Conservation (phyloP, 2,888 invertebrate genomes). For the Magallana nippona region DNA sequence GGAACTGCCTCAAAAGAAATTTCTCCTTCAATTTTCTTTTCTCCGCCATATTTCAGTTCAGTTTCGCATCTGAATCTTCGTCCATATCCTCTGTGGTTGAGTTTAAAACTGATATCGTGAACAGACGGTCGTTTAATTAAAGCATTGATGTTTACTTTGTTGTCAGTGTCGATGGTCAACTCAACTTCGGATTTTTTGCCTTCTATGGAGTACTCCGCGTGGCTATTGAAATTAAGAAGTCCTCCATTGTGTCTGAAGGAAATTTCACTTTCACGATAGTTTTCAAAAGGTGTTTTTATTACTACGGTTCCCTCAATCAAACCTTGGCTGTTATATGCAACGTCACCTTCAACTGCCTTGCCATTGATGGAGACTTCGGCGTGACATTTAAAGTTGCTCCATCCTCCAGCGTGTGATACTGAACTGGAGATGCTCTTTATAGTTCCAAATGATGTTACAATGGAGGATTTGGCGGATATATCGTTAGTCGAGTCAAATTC, state of each 20-base stretch:
- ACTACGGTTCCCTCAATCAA: slow-evolving; percentile 11
- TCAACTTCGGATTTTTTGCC: slow-evolving; percentile 39
- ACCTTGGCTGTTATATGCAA: not conserved
- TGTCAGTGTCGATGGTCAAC: slow-evolving; percentile 3
- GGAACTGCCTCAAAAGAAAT: slow-evolving; percentile 44
- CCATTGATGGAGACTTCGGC: slow-evolving; percentile 38
- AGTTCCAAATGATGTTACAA: slow-evolving; percentile 40
- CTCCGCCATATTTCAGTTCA: slow-evolving; percentile 46
- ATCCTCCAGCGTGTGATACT: slow-evolving; percentile 23
- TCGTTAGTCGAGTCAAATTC: slow-evolving; percentile 38
- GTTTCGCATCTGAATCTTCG: slow-evolving; percentile 19
- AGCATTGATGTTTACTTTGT: slow-evolving; percentile 9
- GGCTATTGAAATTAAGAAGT: slow-evolving; percentile 43
- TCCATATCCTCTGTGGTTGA: slow-evolving; percentile 27
- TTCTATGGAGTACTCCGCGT: slow-evolving; percentile 41
- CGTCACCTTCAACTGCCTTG: slow-evolving; percentile 29
- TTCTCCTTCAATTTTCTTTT: slow-evolving; percentile 47
- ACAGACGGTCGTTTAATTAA: slow-evolving; percentile 31
- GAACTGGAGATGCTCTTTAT: slow-evolving; percentile 15
- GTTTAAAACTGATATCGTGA: slow-evolving; percentile 33
- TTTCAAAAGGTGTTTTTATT: slow-evolving; percentile 42
- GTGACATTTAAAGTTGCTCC: slow-evolving; percentile 34
- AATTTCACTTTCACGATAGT: not conserved
- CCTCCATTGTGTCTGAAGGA: slow-evolving; percentile 40
- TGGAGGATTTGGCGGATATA: slow-evolving; percentile 10